Percentiles rank a stretch among this genome's conserved stretches.
Evolutionary conservation across 1,140 invertebrate genomes (phyloP).

Genomic region (Galleria mellonella): DNA sequence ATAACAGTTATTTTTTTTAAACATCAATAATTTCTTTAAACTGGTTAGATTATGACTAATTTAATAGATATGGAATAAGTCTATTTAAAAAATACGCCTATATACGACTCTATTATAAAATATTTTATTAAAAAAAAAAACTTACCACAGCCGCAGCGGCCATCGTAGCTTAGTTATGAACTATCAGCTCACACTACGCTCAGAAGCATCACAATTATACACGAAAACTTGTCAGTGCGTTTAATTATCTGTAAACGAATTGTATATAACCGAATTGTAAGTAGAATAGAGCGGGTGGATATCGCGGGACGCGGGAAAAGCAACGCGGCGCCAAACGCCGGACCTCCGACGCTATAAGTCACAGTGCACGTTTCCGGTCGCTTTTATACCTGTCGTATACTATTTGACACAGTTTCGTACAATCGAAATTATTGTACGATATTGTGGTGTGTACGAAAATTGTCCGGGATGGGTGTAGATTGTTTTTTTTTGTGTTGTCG

Average conservation of each 20-base stretch:
- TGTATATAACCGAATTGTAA: conserved; percentile 3
- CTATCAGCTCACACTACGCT: conserved; percentile 7
- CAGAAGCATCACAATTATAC: conserved; percentile 3
- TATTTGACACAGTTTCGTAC: conserved; percentile 5
- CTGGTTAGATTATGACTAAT: too few relatives aligned
- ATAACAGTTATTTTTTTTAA: too few relatives aligned
- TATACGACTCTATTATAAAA: too few relatives aligned
- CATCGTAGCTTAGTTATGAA: conserved; percentile 41
- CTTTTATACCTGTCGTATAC: conserved; percentile 3
- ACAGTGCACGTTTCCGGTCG: conserved; percentile 5
- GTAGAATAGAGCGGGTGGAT: not conserved
- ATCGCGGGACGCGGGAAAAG: conserved; percentile 9
- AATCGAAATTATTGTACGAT: not conserved
- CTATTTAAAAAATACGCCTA: too few relatives aligned
- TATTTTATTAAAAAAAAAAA: not conserved
- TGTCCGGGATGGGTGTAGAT: not conserved
- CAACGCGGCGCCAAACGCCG: not conserved
- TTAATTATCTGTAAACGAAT: not conserved
- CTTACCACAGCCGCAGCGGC: conserved; percentile 41
- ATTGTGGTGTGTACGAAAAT: too few relatives aligned
- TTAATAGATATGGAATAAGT: too few relatives aligned
- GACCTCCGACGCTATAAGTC: conserved; percentile 7
- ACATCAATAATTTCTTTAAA: too few relatives aligned
- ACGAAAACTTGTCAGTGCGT: not conserved
- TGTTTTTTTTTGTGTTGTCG: conserved; percentile 1